phyloP scores from a whole-genome alignment of 2,113 vertebrate genomes.

The Lamprologus ornatipinnis region DNA sequence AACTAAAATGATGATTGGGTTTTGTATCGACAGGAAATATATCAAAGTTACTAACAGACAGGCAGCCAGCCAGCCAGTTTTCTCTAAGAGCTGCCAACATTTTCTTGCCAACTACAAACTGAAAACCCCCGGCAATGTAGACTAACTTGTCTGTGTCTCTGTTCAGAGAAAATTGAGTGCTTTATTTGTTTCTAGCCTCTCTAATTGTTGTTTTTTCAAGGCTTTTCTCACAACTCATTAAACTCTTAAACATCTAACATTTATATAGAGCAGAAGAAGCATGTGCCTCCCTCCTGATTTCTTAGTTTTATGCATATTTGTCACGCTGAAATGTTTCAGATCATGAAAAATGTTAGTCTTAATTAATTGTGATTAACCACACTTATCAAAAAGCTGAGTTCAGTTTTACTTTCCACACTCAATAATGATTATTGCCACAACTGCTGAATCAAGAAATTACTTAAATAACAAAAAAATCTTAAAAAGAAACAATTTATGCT shows the following conservation, averaged over 20 bases:
- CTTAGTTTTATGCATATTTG: not conserved
- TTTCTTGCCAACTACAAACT: not conserved
- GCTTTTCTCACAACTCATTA: not conserved
- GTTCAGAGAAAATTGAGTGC: not conserved
- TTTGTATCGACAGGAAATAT: not conserved
- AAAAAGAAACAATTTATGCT: not conserved
- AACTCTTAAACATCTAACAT: not conserved
- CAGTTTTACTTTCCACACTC: not conserved
- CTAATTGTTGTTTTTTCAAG: not conserved
- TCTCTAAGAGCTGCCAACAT: not conserved
- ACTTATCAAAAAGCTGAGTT: not conserved
- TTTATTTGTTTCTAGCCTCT: not conserved
- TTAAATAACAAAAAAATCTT: not conserved
- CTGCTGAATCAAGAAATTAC: not conserved
- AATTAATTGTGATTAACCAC: not conserved
- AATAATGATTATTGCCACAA: not conserved
- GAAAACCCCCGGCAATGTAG: not conserved
- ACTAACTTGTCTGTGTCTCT: not conserved
- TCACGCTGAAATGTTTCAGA: not conserved
- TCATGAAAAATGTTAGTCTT: fast-evolving
- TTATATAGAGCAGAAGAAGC: not conserved
- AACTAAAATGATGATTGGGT: not conserved
- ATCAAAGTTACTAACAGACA: not conserved
- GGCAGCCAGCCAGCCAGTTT: not conserved
- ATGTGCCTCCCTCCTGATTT: not conserved